Percentiles rank a stretch among this genome's conserved stretches.
These are phyloP conservation scores for Nymphicus hollandicus DNA, from an alignment of 2,113 vertebrate species.

Conservation along the genomic window DNA sequence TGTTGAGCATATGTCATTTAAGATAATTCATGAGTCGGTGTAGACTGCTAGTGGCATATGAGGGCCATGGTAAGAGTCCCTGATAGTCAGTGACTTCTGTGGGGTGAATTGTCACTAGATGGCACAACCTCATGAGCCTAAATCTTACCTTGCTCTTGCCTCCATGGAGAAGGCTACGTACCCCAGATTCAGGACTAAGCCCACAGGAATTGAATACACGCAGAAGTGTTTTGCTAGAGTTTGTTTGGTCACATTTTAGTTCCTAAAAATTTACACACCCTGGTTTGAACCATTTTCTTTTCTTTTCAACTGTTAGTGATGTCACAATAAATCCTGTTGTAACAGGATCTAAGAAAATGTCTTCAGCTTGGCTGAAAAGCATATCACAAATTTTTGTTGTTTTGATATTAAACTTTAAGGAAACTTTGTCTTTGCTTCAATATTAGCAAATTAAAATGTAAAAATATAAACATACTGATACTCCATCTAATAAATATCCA, in stretches of 20 bases:
- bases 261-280: background rate
- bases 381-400: background rate
- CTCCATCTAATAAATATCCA: background rate
- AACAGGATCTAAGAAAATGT: background rate
- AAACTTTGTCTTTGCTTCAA: background rate
- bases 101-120: background rate
- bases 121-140: background rate
- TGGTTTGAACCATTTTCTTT: background rate
- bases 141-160: background rate
- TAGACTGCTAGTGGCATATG: background rate
- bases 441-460: background rate
- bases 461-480: background rate
- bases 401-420: background rate
- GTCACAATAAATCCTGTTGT: background rate
- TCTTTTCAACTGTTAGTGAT: background rate
- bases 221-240: background rate
- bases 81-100: background rate
- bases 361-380: background rate
- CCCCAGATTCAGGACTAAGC: background rate
- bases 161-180: background rate
- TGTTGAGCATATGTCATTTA: background rate
- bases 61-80: background rate
- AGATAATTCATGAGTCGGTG: background rate
- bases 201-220: background rate
- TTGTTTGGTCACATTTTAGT: background rate